These are phyloP conservation scores for Apis laboriosa DNA, from an alignment of 1,140 invertebrate genomes.

Conservation along the genomic window DNA sequence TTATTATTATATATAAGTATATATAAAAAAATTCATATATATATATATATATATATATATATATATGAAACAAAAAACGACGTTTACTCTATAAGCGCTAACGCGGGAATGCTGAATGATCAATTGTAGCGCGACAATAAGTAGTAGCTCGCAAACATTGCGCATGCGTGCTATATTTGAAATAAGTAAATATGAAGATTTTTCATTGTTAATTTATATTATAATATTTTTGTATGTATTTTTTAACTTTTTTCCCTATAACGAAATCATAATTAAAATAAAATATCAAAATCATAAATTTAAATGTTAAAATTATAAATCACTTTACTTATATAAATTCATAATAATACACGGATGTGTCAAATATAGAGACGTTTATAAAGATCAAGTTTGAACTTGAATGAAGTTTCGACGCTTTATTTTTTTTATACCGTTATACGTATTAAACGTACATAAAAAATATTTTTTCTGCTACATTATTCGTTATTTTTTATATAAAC, in stretches of 20 bases:
- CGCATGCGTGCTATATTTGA: conserved; percentile 12
- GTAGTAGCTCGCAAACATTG: background rate
- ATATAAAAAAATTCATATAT: background rate
- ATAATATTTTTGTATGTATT: background rate
- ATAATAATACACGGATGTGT: background rate
- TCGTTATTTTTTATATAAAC: conserved; percentile 19
- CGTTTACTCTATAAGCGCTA: rapidly evolving
- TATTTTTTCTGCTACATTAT: conserved; percentile 11
- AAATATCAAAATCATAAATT: background rate
- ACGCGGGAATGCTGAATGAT: conserved; percentile 2
- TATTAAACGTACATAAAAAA: conserved; percentile 41
- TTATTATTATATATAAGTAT: background rate
- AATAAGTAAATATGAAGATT: background rate
- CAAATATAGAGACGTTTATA: too few relatives aligned
- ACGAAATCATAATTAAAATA: conserved; percentile 17
- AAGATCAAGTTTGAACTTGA: background rate
- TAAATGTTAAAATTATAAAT: background rate
- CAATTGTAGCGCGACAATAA: background rate
- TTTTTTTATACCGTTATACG: conserved; percentile 13
- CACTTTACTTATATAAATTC: background rate
- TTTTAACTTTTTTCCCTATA: background rate
- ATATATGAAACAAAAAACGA: background rate
- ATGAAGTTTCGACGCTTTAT: conserved; percentile 31
- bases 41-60: too few relatives aligned
- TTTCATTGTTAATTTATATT: background rate